Percentiles rank a stretch among this genome's conserved stretches.
Conservation (phyloP, 2,113 vertebrate genomes). For the Eupsittula cactorum region DNA sequence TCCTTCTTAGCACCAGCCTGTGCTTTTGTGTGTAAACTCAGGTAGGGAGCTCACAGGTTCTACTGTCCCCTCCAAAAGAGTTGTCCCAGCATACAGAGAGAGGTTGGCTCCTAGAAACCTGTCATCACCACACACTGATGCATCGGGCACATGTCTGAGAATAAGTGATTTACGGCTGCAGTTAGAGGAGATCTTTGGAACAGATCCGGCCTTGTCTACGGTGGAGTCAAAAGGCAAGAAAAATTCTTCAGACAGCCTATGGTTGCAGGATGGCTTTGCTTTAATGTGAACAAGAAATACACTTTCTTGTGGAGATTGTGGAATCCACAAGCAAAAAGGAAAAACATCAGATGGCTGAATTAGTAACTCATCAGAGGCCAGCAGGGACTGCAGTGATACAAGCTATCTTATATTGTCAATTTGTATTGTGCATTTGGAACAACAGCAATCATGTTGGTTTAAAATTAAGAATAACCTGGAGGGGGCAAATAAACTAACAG, state of each 20-base stretch:
- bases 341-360: conserved; percentile 6
- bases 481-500: conserved; percentile 26
- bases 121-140: neutral
- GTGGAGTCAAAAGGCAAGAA: neutral
- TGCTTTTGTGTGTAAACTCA: neutral
- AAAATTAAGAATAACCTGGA: conserved; percentile 64
- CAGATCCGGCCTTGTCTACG: neutral
- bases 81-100: neutral
- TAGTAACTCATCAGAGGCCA: conserved; percentile 37
- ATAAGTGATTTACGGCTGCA: neutral
- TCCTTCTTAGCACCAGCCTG: neutral
- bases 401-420: conserved; percentile 38
- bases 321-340: neutral
- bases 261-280: neutral
- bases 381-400: conserved; percentile 1
- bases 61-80: neutral
- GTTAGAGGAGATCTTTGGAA: neutral
- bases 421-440: conserved; percentile 35
- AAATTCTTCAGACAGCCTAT: neutral
- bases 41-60: neutral
- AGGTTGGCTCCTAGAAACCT: neutral
- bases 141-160: neutral
- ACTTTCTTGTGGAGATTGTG: neutral
- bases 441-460: neutral
- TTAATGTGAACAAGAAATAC: neutral